These are phyloP conservation scores for Knipowitschia caucasica DNA, from an alignment of 2,797 vertebrate genomes.

Conservation along the genomic window DNA sequence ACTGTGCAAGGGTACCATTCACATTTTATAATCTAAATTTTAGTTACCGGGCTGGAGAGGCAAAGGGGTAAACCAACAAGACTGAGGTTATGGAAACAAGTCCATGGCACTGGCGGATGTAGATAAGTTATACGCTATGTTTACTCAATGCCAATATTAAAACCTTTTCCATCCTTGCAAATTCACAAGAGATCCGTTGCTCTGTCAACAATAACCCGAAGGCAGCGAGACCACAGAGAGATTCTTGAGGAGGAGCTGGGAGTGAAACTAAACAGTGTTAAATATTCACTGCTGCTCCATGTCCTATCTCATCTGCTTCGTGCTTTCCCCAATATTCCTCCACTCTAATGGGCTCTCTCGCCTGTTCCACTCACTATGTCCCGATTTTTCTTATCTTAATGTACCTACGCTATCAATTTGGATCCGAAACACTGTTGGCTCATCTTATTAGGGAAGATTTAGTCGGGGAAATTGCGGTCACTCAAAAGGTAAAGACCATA, in stretches of 20 bases:
- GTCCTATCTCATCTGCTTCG: constrained; percentile 23
- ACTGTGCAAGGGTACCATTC: not conserved
- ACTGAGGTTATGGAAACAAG: too few relatives aligned
- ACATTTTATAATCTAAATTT: too few relatives aligned
- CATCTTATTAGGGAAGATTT: constrained; percentile 1
- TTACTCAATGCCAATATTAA: not conserved
- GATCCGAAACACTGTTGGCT: not conserved
- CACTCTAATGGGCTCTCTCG: constrained; percentile 9
- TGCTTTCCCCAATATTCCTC: constrained; percentile 16
- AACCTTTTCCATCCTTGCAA: not conserved
- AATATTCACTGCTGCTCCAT: constrained; percentile 52
- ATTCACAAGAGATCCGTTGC: not conserved
- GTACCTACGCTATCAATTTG: constrained; percentile 10
- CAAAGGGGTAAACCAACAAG: not conserved
- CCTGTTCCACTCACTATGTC: constrained; percentile 3
- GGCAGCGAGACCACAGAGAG: constrained; percentile 33
- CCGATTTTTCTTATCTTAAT: constrained; percentile 24
- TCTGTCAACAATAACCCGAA: constrained; percentile 28
- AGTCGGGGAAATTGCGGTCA: not conserved
- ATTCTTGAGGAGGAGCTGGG: constrained; percentile 26
- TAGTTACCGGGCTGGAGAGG: too few relatives aligned
- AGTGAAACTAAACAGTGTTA: constrained; percentile 59
- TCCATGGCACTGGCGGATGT: too few relatives aligned
- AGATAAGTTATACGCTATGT: not conserved
- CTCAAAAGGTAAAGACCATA: constrained; percentile 1